Evolutionary conservation across 2,888 invertebrate species (phyloP).

Genomic region (Calameuta pallipes): DNA sequence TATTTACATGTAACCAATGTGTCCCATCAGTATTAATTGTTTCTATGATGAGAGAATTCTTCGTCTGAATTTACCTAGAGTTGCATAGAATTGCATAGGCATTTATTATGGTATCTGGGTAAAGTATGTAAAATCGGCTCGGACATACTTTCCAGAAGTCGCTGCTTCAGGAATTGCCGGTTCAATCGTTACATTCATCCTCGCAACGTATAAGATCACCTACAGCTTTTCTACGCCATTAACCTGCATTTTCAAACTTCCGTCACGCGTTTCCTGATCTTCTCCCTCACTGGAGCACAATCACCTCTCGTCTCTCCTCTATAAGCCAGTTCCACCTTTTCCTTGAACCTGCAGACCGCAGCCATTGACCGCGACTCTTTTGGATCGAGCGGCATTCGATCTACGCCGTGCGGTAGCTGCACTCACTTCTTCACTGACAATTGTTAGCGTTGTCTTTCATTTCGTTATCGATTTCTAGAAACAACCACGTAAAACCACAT

Average conservation of each 20-base stretch:
- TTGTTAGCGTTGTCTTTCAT: not conserved
- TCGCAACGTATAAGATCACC: not conserved
- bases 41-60: not conserved
- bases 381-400: conserved; percentile 5
- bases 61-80: not conserved
- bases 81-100: not conserved
- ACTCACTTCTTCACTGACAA: not conserved
- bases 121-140: not conserved
- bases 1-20: not conserved
- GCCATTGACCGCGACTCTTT: conserved; percentile 61
- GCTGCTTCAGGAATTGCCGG: not conserved
- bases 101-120: not conserved
- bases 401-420: not conserved
- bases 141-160: not conserved
- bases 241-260: conserved; percentile 49
- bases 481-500: not conserved
- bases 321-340: conserved; percentile 57
- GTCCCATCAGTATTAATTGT: not conserved
- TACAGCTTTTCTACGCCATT: conserved; percentile 18
- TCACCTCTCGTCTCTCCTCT: not conserved
- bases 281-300: conserved; percentile 29
- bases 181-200: not conserved
- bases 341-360: conserved; percentile 64
- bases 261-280: conserved; percentile 18
- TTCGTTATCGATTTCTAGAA: not conserved